These are phyloP conservation scores for Unio delphinus DNA, from an alignment of 2,888 invertebrate genomes.

Conservation along the genomic window DNA sequence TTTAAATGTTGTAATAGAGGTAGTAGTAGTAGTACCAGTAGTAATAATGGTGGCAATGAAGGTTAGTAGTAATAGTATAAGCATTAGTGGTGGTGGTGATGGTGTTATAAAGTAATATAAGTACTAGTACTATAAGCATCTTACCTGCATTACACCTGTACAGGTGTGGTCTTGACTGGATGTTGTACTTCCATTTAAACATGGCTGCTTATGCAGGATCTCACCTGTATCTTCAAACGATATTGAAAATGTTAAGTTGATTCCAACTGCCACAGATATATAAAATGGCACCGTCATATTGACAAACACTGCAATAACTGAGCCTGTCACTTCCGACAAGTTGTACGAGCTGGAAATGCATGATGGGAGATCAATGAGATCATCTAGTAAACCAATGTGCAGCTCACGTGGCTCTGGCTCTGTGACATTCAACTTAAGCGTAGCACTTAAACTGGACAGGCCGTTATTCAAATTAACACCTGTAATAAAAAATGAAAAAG, in stretches of 20 bases:
- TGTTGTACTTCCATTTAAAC: no score
- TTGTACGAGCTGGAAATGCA: slow-evolving; percentile 39
- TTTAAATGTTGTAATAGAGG: no score
- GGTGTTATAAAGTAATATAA: no score
- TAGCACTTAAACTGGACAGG: slow-evolving; percentile 26
- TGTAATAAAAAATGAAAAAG: slow-evolving; percentile 28
- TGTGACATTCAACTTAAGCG: slow-evolving; percentile 37
- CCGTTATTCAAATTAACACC: slow-evolving; percentile 44
- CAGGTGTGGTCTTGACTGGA: no score
- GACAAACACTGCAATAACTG: slow-evolving; percentile 45
- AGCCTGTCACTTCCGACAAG: slow-evolving; percentile 9
- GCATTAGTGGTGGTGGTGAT: no score
- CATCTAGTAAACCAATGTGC: slow-evolving; percentile 35
- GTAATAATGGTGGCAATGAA: no score
- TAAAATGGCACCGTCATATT: slow-evolving; percentile 38
- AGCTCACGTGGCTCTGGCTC: slow-evolving; percentile 45
- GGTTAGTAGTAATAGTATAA: no score
- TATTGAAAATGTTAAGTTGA: slow-evolving; percentile 49
- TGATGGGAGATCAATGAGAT: slow-evolving; percentile 35
- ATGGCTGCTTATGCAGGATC: slow-evolving; percentile 7
- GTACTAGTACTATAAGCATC: no score
- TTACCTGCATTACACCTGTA: no score
- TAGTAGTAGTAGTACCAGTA: no score
- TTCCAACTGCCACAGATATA: slow-evolving; percentile 49
- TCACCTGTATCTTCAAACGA: slow-evolving; percentile 20